Conservation (phyloP, 2,888 invertebrate species). For the Lasioglossum zephyrum region DNA sequence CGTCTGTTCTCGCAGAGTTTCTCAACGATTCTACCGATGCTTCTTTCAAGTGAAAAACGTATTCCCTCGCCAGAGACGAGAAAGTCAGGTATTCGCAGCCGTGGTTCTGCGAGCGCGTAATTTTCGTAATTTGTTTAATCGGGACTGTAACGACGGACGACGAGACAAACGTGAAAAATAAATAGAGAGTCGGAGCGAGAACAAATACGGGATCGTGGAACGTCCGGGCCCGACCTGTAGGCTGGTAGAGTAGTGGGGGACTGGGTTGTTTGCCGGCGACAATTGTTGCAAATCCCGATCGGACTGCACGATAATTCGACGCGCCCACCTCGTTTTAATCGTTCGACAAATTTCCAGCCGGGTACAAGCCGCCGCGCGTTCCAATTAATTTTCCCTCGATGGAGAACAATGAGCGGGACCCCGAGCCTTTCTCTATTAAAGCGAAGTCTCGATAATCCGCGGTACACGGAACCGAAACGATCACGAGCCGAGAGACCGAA, state of each 20-base stretch:
- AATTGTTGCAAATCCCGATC: conserved; percentile 37
- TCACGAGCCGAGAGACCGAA: background rate
- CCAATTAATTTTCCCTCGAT: conserved; percentile 24
- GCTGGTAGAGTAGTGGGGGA: background rate
- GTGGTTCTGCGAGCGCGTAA: background rate
- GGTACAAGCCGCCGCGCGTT: background rate
- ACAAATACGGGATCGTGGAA: background rate
- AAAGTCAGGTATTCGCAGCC: background rate
- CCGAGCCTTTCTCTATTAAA: conserved; percentile 22
- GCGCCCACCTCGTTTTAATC: conserved; percentile 24
- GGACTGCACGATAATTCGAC: conserved; percentile 31
- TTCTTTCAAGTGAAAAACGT: background rate
- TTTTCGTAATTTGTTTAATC: background rate
- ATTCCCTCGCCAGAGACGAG: background rate
- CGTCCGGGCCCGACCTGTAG: no score
- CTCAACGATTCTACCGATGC: background rate
- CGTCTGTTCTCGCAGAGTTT: no score
- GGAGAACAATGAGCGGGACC: conserved; percentile 6
- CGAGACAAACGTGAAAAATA: background rate
- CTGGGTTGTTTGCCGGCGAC: conserved; percentile 20
- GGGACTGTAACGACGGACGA: background rate
- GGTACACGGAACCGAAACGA: background rate
- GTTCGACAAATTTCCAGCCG: conserved; percentile 24
- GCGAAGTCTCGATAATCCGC: conserved; percentile 20
- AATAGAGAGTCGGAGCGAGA: background rate